Conservation (phyloP, 1,140 invertebrate species). For the Drosophila suzukii region DNA sequence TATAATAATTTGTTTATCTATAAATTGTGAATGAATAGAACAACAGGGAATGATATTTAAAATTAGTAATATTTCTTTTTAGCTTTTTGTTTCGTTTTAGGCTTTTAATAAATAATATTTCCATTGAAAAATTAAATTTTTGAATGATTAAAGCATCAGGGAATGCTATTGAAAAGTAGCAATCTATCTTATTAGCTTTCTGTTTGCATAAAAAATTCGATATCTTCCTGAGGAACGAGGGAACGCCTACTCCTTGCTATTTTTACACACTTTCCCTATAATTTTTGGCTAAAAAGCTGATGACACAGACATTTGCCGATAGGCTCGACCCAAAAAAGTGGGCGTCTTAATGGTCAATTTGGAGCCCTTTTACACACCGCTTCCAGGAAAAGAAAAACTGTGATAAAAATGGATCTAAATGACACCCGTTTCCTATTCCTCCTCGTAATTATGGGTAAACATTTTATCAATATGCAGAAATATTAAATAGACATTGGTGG, state of each 20-base stretch:
- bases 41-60: too few relatives aligned
- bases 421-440: not conserved
- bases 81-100: too few relatives aligned
- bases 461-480: not conserved
- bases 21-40: too few relatives aligned
- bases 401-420: conserved; percentile 20
- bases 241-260: not conserved
- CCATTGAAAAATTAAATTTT: too few relatives aligned
- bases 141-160: too few relatives aligned
- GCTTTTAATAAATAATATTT: too few relatives aligned
- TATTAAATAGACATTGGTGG: not conserved
- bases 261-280: not conserved
- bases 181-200: too few relatives aligned
- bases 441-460: not conserved
- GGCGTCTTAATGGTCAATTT: conserved; percentile 21
- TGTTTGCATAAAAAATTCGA: not conserved
- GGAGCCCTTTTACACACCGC: not conserved
- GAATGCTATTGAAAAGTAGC: too few relatives aligned
- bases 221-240: not conserved
- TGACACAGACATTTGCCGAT: conserved; percentile 19
- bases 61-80: too few relatives aligned
- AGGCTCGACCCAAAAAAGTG: not conserved
- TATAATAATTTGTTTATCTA: too few relatives aligned
- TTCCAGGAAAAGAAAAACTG: not conserved
- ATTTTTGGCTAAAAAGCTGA: conserved; percentile 22